Base-by-base conservation (phyloP, 2,888 invertebrate species). In the Colostygia pectinataria region DNA sequence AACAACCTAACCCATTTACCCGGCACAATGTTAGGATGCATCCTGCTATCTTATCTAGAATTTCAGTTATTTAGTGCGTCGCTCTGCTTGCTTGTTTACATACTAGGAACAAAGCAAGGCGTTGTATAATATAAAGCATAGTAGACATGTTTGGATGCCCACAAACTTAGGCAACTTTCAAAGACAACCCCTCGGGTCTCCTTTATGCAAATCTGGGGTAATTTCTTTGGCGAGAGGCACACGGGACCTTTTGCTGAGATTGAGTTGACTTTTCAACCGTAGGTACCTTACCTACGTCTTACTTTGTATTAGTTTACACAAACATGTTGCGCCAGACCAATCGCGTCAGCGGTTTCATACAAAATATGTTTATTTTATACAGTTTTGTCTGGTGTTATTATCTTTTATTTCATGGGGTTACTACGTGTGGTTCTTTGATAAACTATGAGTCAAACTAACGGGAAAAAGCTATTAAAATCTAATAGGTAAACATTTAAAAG, bases 131-230 rank as follows among this genome's bases (percentile, higher is more conserved):
- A 83, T 81, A 76, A 74, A 78, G 77, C 80, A 77, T 80, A 80
- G 44, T 29, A 36, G 24, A 44, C 38, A 50, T 34, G 44, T 50
- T 82, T 74, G 76, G 73, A 73, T 80, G 79, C 80, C 80, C 80
- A 76, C 80, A 77, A 82, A 85, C 80, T 83, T 78, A 66, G 77
- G 68, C 65, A 66, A 85, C 80, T 83, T 83, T 80, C 84, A 81
- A 83, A 85, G 83, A 76, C 76, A 74, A 72, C 78, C 86, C 79
- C 82, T 68, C 58, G 81, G 78, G 79, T 81, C 82, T 81, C 83
- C 83, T 86, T 86, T 85, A 88, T 86, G 87, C 80, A 85, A 88
- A 86, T 86, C 77, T 77, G 65, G 74, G 74, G 83, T 84, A 85
- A 86, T 85, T 87, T 83, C 84, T 82, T 82, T 77, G 77, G 84